Conservation (phyloP, 1,140 invertebrate species). For the Brachionus paranguensis region DNA sequence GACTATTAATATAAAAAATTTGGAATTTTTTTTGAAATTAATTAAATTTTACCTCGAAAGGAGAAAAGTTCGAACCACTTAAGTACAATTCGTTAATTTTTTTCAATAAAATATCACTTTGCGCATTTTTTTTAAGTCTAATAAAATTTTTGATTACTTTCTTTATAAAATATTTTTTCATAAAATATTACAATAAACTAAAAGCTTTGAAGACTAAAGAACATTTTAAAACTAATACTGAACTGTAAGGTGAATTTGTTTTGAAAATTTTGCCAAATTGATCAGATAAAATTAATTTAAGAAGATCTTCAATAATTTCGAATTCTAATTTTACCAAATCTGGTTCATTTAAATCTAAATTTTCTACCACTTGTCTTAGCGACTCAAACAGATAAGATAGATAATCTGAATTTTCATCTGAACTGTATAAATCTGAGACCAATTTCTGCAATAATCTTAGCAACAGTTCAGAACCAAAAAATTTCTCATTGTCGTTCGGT, state of each 20-base stretch:
- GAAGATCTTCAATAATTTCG: neutral
- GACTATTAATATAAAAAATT: neutral
- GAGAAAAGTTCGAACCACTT: neutral
- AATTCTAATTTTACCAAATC: neutral
- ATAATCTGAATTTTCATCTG: neutral
- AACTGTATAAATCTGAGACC: neutral
- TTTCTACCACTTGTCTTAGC: neutral
- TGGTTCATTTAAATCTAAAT: slow-evolving; percentile 5
- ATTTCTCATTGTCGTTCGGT: neutral
- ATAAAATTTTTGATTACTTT: neutral
- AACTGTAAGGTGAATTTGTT: neutral
- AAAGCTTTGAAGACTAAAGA: slow-evolving; percentile 10
- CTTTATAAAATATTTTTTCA: neutral
- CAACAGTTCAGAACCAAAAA: neutral
- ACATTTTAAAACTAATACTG: neutral
- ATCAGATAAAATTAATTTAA: neutral
- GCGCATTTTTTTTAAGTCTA: neutral
- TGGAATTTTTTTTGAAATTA: neutral
- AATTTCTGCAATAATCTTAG: neutral
- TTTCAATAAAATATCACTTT: neutral
- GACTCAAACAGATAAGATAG: neutral
- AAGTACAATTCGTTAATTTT: neutral
- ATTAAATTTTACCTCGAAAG: neutral
- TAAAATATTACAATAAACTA: neutral
- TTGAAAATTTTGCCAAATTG: neutral